These are phyloP conservation scores for Prietella phreatophila DNA, from an alignment of 2,113 vertebrate species.

Conservation along the genomic window DNA sequence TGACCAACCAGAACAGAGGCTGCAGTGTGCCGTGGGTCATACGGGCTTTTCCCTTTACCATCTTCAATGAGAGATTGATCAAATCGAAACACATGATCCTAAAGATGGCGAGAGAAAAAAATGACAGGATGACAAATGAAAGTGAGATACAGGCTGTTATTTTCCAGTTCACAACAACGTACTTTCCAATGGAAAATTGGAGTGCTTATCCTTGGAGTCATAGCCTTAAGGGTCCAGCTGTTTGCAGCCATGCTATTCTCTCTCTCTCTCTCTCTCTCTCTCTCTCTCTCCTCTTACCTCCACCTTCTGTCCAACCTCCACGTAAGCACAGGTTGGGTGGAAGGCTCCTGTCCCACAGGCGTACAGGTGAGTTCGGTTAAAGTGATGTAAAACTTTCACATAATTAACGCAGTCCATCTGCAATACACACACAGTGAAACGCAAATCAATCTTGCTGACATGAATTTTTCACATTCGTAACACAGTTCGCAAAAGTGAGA, in stretches of 20 bases:
- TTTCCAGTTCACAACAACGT: neutral
- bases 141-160: constrained; percentile 17
- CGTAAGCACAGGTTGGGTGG: constrained; percentile 87
- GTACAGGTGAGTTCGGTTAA: constrained; percentile 90
- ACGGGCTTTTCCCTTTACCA: constrained; percentile 94
- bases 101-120: neutral
- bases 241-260: neutral
- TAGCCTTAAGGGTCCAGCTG: neutral
- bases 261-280: neutral
- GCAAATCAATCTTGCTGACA: constrained; percentile 49
- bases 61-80: constrained; percentile 78
- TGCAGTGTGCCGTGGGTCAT: constrained; percentile 84
- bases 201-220: neutral
- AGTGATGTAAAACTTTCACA: constrained; percentile 89
- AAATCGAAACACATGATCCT: constrained; percentile 87
- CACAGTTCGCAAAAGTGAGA: constrained; percentile 36
- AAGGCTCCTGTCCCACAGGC: constrained; percentile 94
- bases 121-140: neutral
- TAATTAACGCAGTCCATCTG: constrained; percentile 97
- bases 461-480: constrained; percentile 63
- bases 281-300: constrained; percentile 76
- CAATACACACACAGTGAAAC: constrained; percentile 44
- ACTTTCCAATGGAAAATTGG: constrained; percentile 27
- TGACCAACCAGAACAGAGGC: constrained; percentile 91
- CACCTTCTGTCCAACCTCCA: constrained; percentile 83